These are phyloP conservation scores for Beroe forskalii DNA, from an alignment of 37 sponge, comb jelly and placozoan genomes.

Conservation along the genomic window DNA sequence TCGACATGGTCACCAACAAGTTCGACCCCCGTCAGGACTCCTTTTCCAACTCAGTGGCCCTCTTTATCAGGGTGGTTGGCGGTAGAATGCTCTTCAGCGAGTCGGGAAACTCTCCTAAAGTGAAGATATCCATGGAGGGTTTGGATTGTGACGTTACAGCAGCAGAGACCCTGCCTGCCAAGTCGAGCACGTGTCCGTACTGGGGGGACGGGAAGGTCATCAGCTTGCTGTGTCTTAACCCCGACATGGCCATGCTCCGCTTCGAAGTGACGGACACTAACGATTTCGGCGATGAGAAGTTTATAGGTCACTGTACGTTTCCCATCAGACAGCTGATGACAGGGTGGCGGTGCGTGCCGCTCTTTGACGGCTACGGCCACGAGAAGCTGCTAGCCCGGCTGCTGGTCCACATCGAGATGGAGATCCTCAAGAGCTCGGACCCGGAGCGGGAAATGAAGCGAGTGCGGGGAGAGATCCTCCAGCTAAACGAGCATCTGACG, in stretches of 20 bases:
- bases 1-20: conserved; percentile 78
- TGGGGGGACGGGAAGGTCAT: conserved; percentile 34
- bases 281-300: conserved; percentile 94
- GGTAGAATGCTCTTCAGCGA: conserved; percentile 52
- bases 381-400: conserved; percentile 12
- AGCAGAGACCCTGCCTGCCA: conserved; percentile 15
- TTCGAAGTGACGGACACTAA: conserved; percentile 90
- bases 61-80: conserved; percentile 26
- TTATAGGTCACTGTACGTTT: conserved; percentile 87
- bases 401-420: conserved; percentile 56
- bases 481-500: conserved; percentile 6
- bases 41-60: conserved; percentile 34
- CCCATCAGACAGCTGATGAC: conserved; percentile 76
- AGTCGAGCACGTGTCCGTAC: conserved; percentile 21
- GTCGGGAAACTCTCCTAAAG: conserved; percentile 51
- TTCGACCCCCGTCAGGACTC: conserved; percentile 77
- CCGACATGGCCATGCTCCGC: conserved; percentile 85
- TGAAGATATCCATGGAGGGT: conserved; percentile 33
- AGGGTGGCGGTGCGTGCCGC: conserved; percentile 52
- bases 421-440: conserved; percentile 25
- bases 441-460: conserved; percentile 53
- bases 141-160: conserved; percentile 26
- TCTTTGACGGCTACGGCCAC: conserved; percentile 41
- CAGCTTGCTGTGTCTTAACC: conserved; percentile 70
- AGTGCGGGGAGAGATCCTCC: conserved; percentile 18